These are phyloP conservation scores for Tribolium freemani DNA, from an alignment of 2,888 invertebrate genomes.

Conservation along the genomic window DNA sequence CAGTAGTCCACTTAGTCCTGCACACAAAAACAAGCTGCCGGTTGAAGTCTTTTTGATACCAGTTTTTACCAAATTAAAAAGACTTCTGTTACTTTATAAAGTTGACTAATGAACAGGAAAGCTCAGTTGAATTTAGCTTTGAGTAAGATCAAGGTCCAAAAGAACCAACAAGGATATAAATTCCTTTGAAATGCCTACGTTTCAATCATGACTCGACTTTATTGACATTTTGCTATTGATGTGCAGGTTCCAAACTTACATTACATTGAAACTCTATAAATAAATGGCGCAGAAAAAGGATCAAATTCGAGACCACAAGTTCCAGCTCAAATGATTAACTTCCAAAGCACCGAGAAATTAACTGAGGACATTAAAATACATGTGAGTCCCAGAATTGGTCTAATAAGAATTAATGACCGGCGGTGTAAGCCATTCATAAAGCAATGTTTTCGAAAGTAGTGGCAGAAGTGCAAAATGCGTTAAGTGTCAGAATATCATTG, in stretches of 20 bases:
- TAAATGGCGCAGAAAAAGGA: neutral
- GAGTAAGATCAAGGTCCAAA: neutral
- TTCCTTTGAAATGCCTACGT: slow-evolving; percentile 15
- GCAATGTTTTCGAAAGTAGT: neutral
- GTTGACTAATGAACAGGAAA: slow-evolving; percentile 2
- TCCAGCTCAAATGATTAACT: no score
- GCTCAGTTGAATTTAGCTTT: neutral
- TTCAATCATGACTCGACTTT: slow-evolving; percentile 17
- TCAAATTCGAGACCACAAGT: no score
- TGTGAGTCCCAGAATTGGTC: no score
- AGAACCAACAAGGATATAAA: slow-evolving; percentile 2
- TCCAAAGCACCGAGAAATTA: no score
- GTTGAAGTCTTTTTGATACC: no score
- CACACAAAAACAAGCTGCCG: no score
- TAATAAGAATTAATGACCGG: neutral
- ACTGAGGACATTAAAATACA: no score
- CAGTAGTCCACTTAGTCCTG: neutral
- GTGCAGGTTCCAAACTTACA: slow-evolving; percentile 8
- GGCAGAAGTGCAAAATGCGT: neutral
- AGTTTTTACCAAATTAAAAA: neutral
- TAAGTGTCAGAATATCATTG: neutral
- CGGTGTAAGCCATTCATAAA: neutral
- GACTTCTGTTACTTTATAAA: neutral
- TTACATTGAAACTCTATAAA: neutral
- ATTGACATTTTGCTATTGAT: slow-evolving; percentile 7